These are phyloP conservation scores for Lethenteron reissneri DNA, from an alignment of 2,113 vertebrate genomes.

Conservation along the genomic window DNA sequence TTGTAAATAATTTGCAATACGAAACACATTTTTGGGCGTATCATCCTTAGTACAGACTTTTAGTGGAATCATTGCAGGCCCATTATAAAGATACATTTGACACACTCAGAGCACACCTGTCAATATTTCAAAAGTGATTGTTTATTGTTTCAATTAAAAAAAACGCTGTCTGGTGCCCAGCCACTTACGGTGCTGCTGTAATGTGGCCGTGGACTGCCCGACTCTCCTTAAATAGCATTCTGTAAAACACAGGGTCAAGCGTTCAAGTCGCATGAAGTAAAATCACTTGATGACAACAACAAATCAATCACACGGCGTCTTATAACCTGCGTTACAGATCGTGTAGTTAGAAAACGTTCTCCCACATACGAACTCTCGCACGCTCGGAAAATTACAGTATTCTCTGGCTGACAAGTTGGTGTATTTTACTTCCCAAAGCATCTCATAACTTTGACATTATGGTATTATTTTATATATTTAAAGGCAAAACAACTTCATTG, in stretches of 20 bases:
- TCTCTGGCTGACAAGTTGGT: not conserved
- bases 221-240: conserved; percentile 50
- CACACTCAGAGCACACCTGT: no score
- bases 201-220: conserved; percentile 33
- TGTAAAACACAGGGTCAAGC: conserved; percentile 17
- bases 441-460: no score
- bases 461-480: no score
- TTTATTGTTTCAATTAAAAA: no score
- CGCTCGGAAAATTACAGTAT: not conserved
- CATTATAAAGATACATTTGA: no score
- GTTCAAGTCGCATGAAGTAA: conserved; percentile 7
- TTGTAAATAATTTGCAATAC: no score
- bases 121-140: no score
- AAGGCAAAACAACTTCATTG: no score
- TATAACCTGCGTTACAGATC: conserved; percentile 1
- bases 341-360: not conserved
- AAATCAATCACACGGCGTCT: not conserved
- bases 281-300: conserved; percentile 9
- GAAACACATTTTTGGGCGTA: no score
- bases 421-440: no score
- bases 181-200: conserved; percentile 39
- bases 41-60: no score
- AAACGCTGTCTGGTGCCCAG: not conserved
- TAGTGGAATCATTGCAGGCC: no score
- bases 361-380: conserved; percentile 9